Evolutionary conservation across 2,797 vertebrate genomes (phyloP), one percentile per base, ranked within the genome.

Genomic region (Diceros bicornis): DNA sequence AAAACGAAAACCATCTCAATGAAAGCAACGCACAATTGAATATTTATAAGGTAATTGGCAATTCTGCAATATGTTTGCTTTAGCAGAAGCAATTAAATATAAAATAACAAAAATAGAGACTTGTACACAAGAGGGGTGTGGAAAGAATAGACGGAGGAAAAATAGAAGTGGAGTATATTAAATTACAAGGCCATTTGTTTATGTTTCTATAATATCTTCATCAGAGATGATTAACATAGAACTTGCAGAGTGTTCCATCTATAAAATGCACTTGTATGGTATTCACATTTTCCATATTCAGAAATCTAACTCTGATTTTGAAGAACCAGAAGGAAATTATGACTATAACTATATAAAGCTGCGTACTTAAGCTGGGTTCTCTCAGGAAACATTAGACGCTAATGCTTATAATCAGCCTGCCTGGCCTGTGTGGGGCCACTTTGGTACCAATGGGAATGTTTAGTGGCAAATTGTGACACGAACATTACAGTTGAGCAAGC

Each of bases 31-130:
- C 50, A 59, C 93, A 59, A 57, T 97, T 93, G 95, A 98, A 97
- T 98, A 98, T 97, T 96, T 98, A 97, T 96, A 95, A 97, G 89
- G 75, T 25, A 98, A 97, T 81, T 52, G 95, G 96, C 95, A 97
- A 98, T 97, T 96, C 95, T 29, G 61, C 90, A 91, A 78, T 95
- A 96, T 94, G 97, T 98, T 97, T 97, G 94, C 90, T 91, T 94
- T 93, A 94, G 92, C 62, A 91, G 71, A 97, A 74, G 95, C 89
- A 98, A 97, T 97, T 97, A 97, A 97, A 97, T 75, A 95, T 77
- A 97, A 97, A 97, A 97, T 96, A 97, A 91, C 59, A 96, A 96
- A 97, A 97, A 95, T 88, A 90, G n/a, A 25, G 29, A 95, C 92
- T 77, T 91, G 47, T 87, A 94, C 61, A 89, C 89, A 79, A 85